Conservation (phyloP, 2,888 invertebrate species). For the Andrena marginata region DNA sequence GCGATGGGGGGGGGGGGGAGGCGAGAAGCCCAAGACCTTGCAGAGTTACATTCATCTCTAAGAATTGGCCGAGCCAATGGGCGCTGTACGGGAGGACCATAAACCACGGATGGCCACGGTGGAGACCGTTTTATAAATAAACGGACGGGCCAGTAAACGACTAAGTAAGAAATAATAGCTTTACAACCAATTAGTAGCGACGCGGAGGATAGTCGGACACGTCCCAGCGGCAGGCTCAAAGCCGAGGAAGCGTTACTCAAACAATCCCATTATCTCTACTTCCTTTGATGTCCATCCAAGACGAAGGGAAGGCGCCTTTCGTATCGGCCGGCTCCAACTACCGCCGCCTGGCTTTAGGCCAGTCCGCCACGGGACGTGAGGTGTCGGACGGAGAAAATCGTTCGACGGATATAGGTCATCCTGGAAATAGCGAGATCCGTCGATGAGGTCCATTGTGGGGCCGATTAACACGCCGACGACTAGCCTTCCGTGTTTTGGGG, state of each 20-base stretch:
- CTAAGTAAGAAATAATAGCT: conserved; percentile 35
- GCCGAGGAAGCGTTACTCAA: conserved; percentile 43
- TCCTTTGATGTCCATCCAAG: conserved; percentile 52
- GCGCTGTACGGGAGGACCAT: neutral
- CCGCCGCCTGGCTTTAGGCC: conserved; percentile 60
- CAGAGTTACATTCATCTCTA: neutral
- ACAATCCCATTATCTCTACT: conserved; percentile 55
- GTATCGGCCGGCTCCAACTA: conserved; percentile 41
- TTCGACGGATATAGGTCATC: conserved; percentile 73
- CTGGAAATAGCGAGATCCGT: conserved; percentile 69
- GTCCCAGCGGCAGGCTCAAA: conserved; percentile 7
- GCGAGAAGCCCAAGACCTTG: neutral
- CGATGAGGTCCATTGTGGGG: conserved; percentile 66
- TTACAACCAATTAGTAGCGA: conserved; percentile 34
- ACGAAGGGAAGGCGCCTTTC: conserved; percentile 10
- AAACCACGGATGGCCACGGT: neutral
- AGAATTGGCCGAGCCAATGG: neutral
- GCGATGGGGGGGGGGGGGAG: no score
- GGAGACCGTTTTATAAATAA: conserved; percentile 25
- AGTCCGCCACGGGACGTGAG: conserved; percentile 61
- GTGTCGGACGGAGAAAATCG: conserved; percentile 69
- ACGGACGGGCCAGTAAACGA: neutral
- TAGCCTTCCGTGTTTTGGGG: conserved; percentile 28
- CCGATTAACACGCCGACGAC: conserved; percentile 55
- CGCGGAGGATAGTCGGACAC: conserved; percentile 26